Conservation (phyloP, 2,888 invertebrate genomes). For the Gasteruption jaculator region DNA sequence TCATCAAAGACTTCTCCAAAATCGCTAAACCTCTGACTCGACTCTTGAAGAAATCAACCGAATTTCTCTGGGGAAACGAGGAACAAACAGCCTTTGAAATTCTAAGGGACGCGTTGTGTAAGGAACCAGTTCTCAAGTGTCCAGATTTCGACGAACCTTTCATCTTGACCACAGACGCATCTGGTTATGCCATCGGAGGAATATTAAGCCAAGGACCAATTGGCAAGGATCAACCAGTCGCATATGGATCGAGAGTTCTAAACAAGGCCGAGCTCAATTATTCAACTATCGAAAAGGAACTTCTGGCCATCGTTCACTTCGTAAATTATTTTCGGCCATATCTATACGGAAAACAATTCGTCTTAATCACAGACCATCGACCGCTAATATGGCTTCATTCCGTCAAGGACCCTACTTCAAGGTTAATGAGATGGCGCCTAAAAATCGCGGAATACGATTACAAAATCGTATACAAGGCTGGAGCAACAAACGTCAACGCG, state of each 20-base stretch:
- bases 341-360: conserved; percentile 14
- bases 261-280: conserved; percentile 20
- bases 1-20: conserved; percentile 27
- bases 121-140: conserved; percentile 22
- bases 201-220: too few species aligned
- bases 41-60: conserved; percentile 25
- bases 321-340: conserved; percentile 19
- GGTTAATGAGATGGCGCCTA: conserved; percentile 11
- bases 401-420: conserved; percentile 7
- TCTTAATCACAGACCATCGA: conserved; percentile 15
- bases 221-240: conserved; percentile 18
- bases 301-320: conserved; percentile 9
- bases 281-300: conserved; percentile 10
- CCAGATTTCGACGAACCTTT: conserved; percentile 24
- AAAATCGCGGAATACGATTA: conserved; percentile 13
- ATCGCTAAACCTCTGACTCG: conserved; percentile 28
- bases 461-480: conserved; percentile 8
- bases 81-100: conserved; percentile 19
- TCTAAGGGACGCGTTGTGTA: conserved; percentile 18
- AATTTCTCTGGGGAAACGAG: conserved; percentile 19
- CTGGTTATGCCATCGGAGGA: conserved; percentile 19
- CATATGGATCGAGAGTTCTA: conserved; percentile 19
- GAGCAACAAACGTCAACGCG: conserved; percentile 10
- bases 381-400: conserved; percentile 13
- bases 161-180: conserved; percentile 31